Evolutionary conservation across 2,888 invertebrate species (phyloP).

Genomic region (Cataglyphis cursor): DNA sequence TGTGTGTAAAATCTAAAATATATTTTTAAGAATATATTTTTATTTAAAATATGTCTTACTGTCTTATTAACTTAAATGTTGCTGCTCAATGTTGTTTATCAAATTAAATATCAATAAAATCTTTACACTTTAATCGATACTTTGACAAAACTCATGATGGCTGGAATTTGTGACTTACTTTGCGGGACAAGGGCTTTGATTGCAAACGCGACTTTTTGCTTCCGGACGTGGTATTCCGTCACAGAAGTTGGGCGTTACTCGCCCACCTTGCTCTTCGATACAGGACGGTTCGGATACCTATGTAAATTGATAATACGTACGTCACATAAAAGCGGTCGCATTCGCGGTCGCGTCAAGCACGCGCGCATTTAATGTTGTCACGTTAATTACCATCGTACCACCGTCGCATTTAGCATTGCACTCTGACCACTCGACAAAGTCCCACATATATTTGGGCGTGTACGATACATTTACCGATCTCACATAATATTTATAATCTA

Average conservation of each 20-base stretch:
- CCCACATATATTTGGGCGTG: constrained; percentile 90
- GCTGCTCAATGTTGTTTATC: background rate
- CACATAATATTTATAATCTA: constrained; percentile 93
- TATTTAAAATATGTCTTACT: background rate
- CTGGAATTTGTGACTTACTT: constrained; percentile 82
- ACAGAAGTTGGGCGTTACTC: constrained; percentile 88
- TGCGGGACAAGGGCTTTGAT: constrained; percentile 86
- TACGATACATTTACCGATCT: constrained; percentile 88
- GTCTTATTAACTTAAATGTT: background rate
- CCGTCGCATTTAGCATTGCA: constrained; percentile 93
- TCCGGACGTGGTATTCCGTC: constrained; percentile 85
- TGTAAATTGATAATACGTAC: constrained; percentile 34
- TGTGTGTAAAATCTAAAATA: too few relatives aligned
- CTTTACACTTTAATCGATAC: background rate
- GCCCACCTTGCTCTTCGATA: constrained; percentile 88
- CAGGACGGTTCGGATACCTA: constrained; percentile 87
- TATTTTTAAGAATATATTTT: background rate
- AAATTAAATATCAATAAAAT: background rate
- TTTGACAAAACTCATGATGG: background rate
- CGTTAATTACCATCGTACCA: constrained; percentile 88
- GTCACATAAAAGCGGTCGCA: constrained; percentile 43
- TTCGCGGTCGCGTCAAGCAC: constrained; percentile 35
- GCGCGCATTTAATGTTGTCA: constrained; percentile 28
- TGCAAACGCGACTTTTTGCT: constrained; percentile 86
- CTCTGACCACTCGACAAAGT: constrained; percentile 92